Conservation (phyloP, 1,140 invertebrate genomes). For the Zophobas atratus region DNA sequence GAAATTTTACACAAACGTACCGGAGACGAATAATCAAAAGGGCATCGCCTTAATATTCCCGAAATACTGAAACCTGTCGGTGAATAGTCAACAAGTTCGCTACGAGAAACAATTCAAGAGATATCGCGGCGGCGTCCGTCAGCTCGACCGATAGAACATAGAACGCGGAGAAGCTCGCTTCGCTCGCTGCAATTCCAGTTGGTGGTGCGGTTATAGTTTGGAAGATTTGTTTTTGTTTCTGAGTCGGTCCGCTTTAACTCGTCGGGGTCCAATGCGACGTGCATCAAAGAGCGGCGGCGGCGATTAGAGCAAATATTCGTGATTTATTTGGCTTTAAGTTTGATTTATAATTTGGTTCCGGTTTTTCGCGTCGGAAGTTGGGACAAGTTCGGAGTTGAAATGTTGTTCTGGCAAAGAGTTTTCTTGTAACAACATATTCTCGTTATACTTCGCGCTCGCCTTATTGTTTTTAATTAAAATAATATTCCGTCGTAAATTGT, state of each 20-base stretch:
- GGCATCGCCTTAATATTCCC: not conserved
- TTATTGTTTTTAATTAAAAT: constrained; percentile 48
- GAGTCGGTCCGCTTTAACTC: no score
- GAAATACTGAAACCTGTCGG: no score
- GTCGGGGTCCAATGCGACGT: not conserved
- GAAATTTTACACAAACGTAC: constrained; percentile 2
- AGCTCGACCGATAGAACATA: no score
- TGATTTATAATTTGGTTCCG: constrained; percentile 19
- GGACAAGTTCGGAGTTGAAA: constrained; percentile 20
- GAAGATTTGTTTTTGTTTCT: no score
- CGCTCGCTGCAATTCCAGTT: no score
- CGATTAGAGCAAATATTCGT: constrained; percentile 5
- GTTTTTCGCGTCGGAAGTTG: constrained; percentile 7
- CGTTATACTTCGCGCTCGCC: constrained; percentile 12
- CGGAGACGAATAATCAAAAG: not conserved
- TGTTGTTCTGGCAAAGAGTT: constrained; percentile 17
- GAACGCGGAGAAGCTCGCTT: no score
- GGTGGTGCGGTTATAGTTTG: no score
- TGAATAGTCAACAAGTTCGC: no score
- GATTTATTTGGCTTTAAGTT: constrained; percentile 15
- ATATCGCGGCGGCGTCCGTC: no score
- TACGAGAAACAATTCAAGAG: no score
- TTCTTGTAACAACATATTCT: constrained; percentile 27
- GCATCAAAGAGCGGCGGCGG: no score
- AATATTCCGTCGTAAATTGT: constrained; percentile 44